Percentiles rank a stretch among this genome's conserved stretches.
Evolutionary conservation across 2,797 vertebrate species (phyloP).

Genomic region (Galaxias olidus): DNA sequence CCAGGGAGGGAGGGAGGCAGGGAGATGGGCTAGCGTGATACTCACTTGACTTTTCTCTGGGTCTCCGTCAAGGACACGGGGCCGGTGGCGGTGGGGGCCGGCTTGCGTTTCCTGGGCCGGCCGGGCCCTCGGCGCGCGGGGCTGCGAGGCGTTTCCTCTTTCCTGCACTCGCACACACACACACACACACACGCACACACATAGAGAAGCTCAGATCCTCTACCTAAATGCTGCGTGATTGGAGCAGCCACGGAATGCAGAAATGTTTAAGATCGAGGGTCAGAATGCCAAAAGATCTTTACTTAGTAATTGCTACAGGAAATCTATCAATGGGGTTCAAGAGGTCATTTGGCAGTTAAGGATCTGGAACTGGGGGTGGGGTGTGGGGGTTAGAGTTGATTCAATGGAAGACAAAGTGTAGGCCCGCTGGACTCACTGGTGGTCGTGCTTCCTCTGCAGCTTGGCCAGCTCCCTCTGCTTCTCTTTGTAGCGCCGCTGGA

Average conservation of each 20-base stretch:
- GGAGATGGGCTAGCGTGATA: constrained; percentile 27
- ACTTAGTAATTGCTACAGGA: too few relatives aligned
- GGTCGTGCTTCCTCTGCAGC: constrained; percentile 90
- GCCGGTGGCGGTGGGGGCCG: constrained; percentile 60
- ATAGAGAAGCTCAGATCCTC: constrained; percentile 12
- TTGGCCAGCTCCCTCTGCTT: constrained; percentile 93
- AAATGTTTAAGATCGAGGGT: too few relatives aligned
- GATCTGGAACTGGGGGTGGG: too few relatives aligned
- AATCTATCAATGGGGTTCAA: constrained; percentile 1
- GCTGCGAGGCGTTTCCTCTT: constrained; percentile 91
- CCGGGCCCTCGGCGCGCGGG: constrained; percentile 90
- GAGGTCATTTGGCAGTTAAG: neutral
- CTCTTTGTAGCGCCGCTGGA: constrained; percentile 94
- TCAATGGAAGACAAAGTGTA: neutral
- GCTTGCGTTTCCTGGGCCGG: constrained; percentile 89
- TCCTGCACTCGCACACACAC: constrained; percentile 70
- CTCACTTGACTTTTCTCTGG: constrained; percentile 89
- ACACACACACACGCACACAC: constrained; percentile 20
- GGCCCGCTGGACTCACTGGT: constrained; percentile 81
- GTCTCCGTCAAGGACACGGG: constrained; percentile 67
- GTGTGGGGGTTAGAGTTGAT: neutral
- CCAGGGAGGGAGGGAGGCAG: too few relatives aligned
- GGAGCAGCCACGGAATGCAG: constrained; percentile 1
- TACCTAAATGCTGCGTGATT: neutral
- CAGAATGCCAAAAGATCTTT: too few relatives aligned